Evolutionary conservation across 2,797 vertebrate genomes (phyloP).

Genomic region (Discoglossus pictus): DNA sequence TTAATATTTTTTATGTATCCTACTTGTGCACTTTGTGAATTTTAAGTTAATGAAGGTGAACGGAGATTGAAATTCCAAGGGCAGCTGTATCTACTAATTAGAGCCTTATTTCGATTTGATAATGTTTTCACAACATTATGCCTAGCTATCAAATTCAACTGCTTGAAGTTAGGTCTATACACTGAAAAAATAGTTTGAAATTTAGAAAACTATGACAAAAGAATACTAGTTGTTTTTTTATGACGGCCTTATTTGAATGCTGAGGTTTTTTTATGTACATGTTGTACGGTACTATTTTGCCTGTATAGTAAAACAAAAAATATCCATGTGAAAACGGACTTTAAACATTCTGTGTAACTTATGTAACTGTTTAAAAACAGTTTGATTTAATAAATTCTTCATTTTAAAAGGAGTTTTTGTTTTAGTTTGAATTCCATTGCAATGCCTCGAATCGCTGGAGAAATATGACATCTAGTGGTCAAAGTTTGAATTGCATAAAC

Average conservation of each 20-base stretch:
- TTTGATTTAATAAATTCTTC: conserved; percentile 95
- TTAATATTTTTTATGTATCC: conserved; percentile 72
- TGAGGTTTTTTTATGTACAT: conserved; percentile 86
- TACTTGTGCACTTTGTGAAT: conserved; percentile 81
- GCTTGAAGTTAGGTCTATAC: conserved; percentile 63
- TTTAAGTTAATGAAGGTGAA: conserved; percentile 75
- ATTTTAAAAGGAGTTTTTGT: conserved; percentile 65
- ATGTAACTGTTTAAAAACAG: conserved; percentile 97
- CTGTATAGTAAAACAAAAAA: conserved; percentile 82
- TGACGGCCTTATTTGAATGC: conserved; percentile 79
- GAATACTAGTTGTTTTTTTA: conserved; percentile 73
- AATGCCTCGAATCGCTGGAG: not conserved
- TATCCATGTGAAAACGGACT: conserved; percentile 86
- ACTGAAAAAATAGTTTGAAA: conserved; percentile 63
- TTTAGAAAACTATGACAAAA: conserved; percentile 57
- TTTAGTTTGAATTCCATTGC: not conserved
- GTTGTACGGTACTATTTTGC: conserved; percentile 97
- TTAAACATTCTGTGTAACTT: conserved; percentile 90
- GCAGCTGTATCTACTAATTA: conserved; percentile 74
- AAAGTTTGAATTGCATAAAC: not conserved
- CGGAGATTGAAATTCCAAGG: conserved; percentile 68
- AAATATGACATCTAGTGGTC: conserved; percentile 15
- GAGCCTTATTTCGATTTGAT: conserved; percentile 70
- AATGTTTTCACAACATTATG: conserved; percentile 59
- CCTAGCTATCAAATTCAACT: conserved; percentile 61